Evolutionary conservation across 2,797 vertebrate genomes (phyloP).

Genomic region (Myripristis jacobus): DNA sequence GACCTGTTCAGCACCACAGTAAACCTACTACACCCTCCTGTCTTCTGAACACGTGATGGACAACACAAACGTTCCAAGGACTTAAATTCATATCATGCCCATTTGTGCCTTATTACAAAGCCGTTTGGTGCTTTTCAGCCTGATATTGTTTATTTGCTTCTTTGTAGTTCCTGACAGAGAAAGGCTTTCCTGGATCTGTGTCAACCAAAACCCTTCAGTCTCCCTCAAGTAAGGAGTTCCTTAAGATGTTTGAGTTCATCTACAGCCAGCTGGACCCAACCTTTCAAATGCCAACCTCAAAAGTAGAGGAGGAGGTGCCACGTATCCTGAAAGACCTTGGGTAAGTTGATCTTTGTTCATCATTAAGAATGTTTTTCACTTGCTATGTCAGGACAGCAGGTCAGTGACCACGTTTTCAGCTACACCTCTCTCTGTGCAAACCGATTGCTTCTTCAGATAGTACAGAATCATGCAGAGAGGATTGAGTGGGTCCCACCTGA

Average conservation of each 20-base stretch:
- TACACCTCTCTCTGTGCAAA: too few relatives aligned
- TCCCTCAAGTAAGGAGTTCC: constrained; percentile 95
- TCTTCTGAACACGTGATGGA: too few relatives aligned
- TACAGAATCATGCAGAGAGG: too few relatives aligned
- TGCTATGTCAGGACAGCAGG: too few relatives aligned
- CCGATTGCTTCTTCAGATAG: too few relatives aligned
- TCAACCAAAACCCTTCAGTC: constrained; percentile 92
- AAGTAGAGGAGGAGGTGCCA: constrained; percentile 97
- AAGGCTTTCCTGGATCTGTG: constrained; percentile 86
- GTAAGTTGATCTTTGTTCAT: constrained; percentile 71
- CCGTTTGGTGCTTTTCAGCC: neutral
- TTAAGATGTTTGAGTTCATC: constrained; percentile 95
- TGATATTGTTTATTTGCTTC: constrained; percentile 7
- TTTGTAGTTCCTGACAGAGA: constrained; percentile 89
- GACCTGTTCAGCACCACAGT: neutral
- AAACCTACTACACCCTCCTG: too few relatives aligned
- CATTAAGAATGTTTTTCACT: too few relatives aligned
- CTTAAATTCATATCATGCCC: neutral
- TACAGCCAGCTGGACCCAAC: constrained; percentile 90
- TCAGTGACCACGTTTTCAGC: too few relatives aligned
- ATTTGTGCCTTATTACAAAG: neutral
- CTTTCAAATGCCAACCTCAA: constrained; percentile 90
- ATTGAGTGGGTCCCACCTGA: too few relatives aligned
- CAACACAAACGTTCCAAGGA: neutral
- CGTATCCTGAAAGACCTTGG: constrained; percentile 90